Conservation (phyloP, 1,140 invertebrate species). For the Papilio dardanus region DNA sequence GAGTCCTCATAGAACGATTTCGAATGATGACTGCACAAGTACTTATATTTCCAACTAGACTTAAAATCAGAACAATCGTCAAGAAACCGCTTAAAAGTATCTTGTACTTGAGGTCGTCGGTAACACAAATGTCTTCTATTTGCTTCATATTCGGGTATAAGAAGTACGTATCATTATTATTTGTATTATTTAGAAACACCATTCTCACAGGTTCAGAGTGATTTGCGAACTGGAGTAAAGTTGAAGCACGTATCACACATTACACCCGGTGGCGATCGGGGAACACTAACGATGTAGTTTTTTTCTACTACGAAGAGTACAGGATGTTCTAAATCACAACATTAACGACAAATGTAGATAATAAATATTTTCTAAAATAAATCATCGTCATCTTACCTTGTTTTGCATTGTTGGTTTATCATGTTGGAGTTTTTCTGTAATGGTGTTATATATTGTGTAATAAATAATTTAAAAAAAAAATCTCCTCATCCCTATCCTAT, state of each 20-base stretch:
- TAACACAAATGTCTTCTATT: conserved; percentile 60
- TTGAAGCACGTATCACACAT: conserved; percentile 1
- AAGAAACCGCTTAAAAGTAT: conserved; percentile 91
- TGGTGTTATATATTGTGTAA: no score
- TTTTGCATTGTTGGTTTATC: no score
- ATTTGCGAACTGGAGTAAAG: conserved; percentile 2
- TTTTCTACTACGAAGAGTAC: neutral
- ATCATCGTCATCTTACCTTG: no score
- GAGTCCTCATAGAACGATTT: conserved; percentile 94
- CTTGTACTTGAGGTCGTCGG: conserved; percentile 86
- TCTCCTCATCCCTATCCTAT: no score
- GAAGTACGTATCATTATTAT: conserved; percentile 19
- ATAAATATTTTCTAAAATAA: no score
- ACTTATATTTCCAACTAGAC: conserved; percentile 94
- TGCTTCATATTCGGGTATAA: conserved; percentile 33
- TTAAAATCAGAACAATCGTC: conserved; percentile 90
- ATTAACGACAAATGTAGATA: neutral
- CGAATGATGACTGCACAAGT: conserved; percentile 96
- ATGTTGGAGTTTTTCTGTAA: no score
- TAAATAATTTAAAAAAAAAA: no score
- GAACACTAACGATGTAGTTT: conserved; percentile 27
- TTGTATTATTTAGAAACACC: conserved; percentile 21
- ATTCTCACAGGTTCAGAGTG: neutral
- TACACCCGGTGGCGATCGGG: conserved; percentile 13
- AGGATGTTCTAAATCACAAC: conserved; percentile 17